Conservation (phyloP, 2,888 invertebrate genomes). For the Scelioninae gen. 2 region DNA sequence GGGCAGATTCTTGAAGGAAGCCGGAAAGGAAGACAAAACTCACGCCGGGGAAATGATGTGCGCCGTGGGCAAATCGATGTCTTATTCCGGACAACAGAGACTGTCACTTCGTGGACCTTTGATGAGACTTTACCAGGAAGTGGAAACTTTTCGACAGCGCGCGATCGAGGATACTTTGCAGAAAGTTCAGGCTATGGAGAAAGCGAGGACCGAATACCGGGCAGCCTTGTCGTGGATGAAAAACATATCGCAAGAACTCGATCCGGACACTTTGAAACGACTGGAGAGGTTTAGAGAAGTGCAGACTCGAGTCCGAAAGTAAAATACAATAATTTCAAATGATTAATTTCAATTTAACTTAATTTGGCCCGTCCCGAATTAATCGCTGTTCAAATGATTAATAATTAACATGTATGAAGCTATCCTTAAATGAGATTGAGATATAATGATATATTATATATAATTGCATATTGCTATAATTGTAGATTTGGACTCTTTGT, state of each 20-base stretch:
- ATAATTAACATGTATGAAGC: no score
- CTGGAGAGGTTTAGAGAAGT: constrained; percentile 97
- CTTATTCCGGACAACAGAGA: constrained; percentile 94
- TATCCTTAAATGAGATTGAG: no score
- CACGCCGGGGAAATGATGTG: constrained; percentile 89
- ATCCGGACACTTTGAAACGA: constrained; percentile 97
- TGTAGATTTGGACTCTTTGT: no score
- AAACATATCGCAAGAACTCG: constrained; percentile 94
- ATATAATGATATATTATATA: no score
- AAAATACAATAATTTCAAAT: not conserved
- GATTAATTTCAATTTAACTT: no score
- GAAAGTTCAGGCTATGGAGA: constrained; percentile 96
- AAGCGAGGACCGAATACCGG: constrained; percentile 95
- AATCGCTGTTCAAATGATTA: no score
- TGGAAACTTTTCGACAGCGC: constrained; percentile 96
- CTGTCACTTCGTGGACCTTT: constrained; percentile 91
- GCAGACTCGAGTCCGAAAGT: constrained; percentile 84
- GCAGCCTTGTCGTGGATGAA: constrained; percentile 99
- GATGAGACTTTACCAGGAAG: constrained; percentile 92
- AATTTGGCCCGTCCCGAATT: no score
- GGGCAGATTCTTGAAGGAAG: constrained; percentile 95
- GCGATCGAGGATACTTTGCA: constrained; percentile 95
- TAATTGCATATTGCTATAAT: no score
- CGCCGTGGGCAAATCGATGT: constrained; percentile 90
- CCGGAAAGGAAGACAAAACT: constrained; percentile 91